phyloP scores from a whole-genome alignment of 1,140 invertebrate genomes.

The Tetraneura akinire region DNA sequence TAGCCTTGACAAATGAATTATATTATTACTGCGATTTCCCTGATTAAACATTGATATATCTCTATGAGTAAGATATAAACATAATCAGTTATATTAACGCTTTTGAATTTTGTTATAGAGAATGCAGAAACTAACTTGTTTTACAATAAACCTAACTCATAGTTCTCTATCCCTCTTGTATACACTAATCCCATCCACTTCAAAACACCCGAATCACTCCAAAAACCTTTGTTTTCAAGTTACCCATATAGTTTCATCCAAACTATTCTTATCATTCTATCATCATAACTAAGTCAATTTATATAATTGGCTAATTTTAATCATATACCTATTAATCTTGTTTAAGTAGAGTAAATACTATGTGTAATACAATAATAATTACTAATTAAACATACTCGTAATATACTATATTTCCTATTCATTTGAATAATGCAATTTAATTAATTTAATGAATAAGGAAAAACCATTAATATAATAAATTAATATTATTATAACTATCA shows the following conservation, averaged over 20 bases:
- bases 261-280: conserved; percentile 10
- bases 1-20: too few species aligned
- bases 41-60: too few species aligned
- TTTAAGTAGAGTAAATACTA: neutral
- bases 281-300: neutral
- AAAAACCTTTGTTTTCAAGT: conserved; percentile 21
- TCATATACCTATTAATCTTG: neutral
- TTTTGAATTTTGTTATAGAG: neutral
- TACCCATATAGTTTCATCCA: neutral
- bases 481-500: too few species aligned
- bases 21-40: too few species aligned
- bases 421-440: too few species aligned
- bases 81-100: neutral
- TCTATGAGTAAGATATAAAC: too few species aligned
- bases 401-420: too few species aligned
- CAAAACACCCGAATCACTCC: neutral
- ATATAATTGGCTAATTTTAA: neutral
- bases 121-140: too few species aligned
- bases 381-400: neutral
- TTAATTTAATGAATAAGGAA: too few species aligned
- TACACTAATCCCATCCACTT: conserved; percentile 21
- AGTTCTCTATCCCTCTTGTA: neutral
- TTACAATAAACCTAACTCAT: conserved; percentile 20
- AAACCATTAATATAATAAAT: too few species aligned
- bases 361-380: neutral